Evolutionary conservation across 2,888 invertebrate species (phyloP).

Genomic region (Camponotus fellah): DNA sequence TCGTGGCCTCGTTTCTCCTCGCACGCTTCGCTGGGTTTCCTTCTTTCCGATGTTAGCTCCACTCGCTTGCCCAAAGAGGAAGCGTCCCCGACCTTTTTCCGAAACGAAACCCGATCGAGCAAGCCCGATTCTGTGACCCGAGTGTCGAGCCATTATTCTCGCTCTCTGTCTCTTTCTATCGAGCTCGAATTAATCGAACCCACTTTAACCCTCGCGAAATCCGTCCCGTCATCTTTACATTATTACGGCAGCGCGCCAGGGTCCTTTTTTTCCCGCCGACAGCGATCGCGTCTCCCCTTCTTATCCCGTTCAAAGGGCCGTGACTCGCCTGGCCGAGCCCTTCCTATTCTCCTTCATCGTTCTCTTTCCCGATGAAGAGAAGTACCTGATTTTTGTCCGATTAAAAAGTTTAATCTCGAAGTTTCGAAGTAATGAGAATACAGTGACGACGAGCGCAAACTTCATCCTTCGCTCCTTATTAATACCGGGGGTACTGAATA

Average conservation of each 20-base stretch:
- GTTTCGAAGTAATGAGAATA: conserved; percentile 44
- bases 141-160: conserved; percentile 19
- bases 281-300: conserved; percentile 40
- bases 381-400: conserved; percentile 50
- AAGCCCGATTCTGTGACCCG: background rate
- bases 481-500: conserved; percentile 34
- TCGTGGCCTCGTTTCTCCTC: background rate
- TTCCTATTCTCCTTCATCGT: background rate
- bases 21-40: conserved; percentile 21
- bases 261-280: conserved; percentile 26
- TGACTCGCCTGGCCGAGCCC: conserved; percentile 19
- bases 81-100: conserved; percentile 4
- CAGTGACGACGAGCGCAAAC: conserved; percentile 33
- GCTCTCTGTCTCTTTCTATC: background rate
- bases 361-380: conserved; percentile 40
- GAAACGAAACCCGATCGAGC: conserved; percentile 3
- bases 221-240: conserved; percentile 56
- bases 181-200: conserved; percentile 54
- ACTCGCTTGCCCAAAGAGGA: background rate
- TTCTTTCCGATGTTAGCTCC: conserved; percentile 10
- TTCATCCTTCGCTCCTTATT: conserved; percentile 32
- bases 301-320: conserved; percentile 30
- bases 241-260: conserved; percentile 33
- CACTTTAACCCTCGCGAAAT: conserved; percentile 58
- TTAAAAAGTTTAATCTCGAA: conserved; percentile 53